Percentiles rank a stretch among this genome's conserved stretches.
phyloP scores from a whole-genome alignment of 2,888 invertebrate species.

The Tuta absoluta region DNA sequence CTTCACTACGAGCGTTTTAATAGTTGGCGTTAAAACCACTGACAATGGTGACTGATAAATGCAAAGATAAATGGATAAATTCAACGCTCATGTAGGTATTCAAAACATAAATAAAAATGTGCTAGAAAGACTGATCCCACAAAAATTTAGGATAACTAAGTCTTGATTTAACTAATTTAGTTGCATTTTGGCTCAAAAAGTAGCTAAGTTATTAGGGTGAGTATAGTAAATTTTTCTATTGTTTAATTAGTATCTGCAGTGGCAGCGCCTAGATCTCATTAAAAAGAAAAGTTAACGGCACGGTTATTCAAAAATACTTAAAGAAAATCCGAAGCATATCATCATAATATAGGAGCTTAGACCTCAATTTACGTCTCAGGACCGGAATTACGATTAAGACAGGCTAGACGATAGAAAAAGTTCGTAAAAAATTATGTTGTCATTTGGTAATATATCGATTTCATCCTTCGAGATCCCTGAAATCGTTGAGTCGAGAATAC shows the following conservation, averaged over 20 bases:
- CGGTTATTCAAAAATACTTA: too few species aligned
- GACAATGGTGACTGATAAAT: neutral
- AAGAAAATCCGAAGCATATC: neutral
- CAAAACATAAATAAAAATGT: neutral
- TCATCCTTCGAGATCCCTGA: constrained; percentile 48
- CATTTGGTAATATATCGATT: constrained; percentile 48
- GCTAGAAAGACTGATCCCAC: neutral
- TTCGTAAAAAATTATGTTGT: constrained; percentile 39
- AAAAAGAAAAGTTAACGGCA: too few species aligned
- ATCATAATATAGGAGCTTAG: neutral
- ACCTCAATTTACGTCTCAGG: neutral
- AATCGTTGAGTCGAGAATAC: constrained; percentile 62
- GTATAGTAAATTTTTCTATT: too few species aligned
- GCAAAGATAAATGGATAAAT: neutral
- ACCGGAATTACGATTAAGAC: neutral
- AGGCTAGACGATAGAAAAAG: constrained; percentile 10
- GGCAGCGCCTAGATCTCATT: too few species aligned
- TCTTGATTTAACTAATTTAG: too few species aligned
- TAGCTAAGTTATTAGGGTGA: too few species aligned
- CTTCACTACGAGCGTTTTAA: constrained; percentile 1
- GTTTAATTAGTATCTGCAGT: too few species aligned
- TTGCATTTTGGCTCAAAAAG: too few species aligned
- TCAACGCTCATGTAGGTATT: neutral
- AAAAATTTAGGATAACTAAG: too few species aligned
- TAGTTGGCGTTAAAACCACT: constrained; percentile 13